Evolutionary conservation across 1,140 invertebrate species (phyloP).

Genomic region (Euschistus heros): DNA sequence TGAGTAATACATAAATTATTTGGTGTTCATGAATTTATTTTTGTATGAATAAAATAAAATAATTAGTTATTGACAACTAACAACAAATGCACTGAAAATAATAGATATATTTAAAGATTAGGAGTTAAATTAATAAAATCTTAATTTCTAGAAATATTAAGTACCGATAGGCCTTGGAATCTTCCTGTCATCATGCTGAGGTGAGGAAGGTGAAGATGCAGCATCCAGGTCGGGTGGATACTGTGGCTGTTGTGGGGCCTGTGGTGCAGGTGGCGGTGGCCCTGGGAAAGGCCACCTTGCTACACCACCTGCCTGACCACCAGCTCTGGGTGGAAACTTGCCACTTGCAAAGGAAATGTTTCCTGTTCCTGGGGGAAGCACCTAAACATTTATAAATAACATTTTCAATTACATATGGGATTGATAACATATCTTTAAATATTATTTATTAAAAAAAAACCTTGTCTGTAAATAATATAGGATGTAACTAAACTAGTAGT

Average conservation of each 20-base stretch:
- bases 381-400: background rate
- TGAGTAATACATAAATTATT: constrained; percentile 26
- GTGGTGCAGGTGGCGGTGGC: constrained; percentile 33
- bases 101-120: too few species aligned
- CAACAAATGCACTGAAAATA: too few species aligned
- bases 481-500: too few species aligned
- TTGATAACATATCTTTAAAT: too few species aligned
- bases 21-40: too few species aligned
- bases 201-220: constrained; percentile 46
- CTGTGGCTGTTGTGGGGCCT: background rate
- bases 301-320: constrained; percentile 36
- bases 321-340: constrained; percentile 29
- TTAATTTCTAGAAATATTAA: background rate
- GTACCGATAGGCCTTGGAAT: constrained; percentile 62
- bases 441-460: too few species aligned
- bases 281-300: constrained; percentile 33
- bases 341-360: constrained; percentile 12
- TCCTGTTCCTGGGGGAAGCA: constrained; percentile 27
- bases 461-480: too few species aligned
- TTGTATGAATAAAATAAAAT: too few species aligned
- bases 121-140: background rate
- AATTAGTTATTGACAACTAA: too few species aligned
- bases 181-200: constrained; percentile 57
- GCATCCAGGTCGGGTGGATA: background rate
- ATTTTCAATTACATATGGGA: background rate